phyloP scores from a whole-genome alignment of 2,888 invertebrate genomes.

The Tetanocera ferruginea region DNA sequence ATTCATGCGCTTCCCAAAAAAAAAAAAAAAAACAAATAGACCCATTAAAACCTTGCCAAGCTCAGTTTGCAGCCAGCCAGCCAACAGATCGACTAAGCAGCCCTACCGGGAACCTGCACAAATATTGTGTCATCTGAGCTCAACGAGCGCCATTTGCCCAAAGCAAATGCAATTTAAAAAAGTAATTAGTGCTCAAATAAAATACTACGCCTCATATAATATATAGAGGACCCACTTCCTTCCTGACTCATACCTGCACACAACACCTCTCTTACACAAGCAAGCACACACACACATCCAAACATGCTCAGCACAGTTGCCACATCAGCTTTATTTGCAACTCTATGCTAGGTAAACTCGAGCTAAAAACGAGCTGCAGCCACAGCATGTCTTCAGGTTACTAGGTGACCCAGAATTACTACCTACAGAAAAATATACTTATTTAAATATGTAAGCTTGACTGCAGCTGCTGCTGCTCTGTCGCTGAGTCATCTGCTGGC shows the following conservation, averaged over 20 bases:
- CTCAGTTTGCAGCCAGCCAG: background rate
- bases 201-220: background rate
- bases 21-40: background rate
- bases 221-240: background rate
- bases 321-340: background rate
- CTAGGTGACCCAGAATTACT: constrained; percentile 62
- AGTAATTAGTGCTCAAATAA: constrained; percentile 38
- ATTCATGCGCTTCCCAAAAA: background rate
- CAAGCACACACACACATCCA: background rate
- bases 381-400: constrained; percentile 60
- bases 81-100: background rate
- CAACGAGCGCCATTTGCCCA: constrained; percentile 5
- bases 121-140: constrained; percentile 22
- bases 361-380: constrained; percentile 51
- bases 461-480: background rate
- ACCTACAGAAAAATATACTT: background rate
- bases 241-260: background rate
- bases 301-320: background rate
- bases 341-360: background rate
- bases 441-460: constrained; percentile 18
- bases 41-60: background rate
- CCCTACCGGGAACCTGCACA: background rate
- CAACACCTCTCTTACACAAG: background rate
- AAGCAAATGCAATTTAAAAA: constrained; percentile 39
- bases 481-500: constrained; percentile 1